Percentiles rank a stretch among this genome's conserved stretches.
Conservation (phyloP, 1,140 invertebrate species). For the Ephestia elutella region DNA sequence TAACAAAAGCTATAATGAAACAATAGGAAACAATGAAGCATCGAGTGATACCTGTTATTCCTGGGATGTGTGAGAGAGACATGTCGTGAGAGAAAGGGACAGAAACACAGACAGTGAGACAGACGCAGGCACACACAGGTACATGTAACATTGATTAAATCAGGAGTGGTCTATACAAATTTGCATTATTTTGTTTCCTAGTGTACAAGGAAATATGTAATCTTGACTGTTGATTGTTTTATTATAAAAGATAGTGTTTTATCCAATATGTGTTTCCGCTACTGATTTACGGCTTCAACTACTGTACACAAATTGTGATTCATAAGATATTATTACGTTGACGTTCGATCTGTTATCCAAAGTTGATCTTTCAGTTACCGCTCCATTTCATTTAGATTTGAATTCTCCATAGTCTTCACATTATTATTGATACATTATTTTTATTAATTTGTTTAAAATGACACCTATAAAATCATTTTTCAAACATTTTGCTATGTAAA, state of each 20-base stretch:
- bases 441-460: too few relatives aligned
- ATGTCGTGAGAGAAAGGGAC: slow-evolving; percentile 63
- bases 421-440: too few relatives aligned
- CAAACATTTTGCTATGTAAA: too few relatives aligned
- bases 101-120: slow-evolving; percentile 73
- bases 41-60: slow-evolving; percentile 71
- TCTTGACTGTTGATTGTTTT: background rate
- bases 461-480: too few relatives aligned
- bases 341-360: too few relatives aligned
- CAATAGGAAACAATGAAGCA: slow-evolving; percentile 46
- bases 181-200: background rate
- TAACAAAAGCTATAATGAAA: slow-evolving; percentile 53
- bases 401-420: too few relatives aligned
- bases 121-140: slow-evolving; percentile 67
- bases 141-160: slow-evolving; percentile 22
- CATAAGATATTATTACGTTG: background rate
- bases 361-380: too few relatives aligned
- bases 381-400: too few relatives aligned
- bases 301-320: slow-evolving; percentile 3
- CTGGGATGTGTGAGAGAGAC: slow-evolving; percentile 67
- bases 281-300: slow-evolving; percentile 9
- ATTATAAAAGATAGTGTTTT: background rate
- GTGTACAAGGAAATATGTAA: background rate
- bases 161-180: slow-evolving; percentile 20
- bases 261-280: slow-evolving; percentile 5